Evolutionary conservation across 2,113 vertebrate genomes (phyloP), one percentile per base, ranked within the genome.

Genomic region (Bagarius yarrelli): DNA sequence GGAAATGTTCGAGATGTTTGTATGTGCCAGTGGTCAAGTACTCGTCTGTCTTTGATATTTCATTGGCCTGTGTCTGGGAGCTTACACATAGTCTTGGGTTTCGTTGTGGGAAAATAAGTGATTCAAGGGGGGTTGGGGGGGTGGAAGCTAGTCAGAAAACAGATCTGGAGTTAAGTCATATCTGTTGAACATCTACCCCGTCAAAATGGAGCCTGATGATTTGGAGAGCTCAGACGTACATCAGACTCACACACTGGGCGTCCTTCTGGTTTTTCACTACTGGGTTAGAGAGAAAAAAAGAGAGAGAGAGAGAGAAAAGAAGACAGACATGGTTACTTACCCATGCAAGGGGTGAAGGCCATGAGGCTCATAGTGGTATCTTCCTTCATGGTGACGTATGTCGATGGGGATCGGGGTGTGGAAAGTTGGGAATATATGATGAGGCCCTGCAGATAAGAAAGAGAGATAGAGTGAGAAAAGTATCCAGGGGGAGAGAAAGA

Each of bases 321-420:
- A 55, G 8, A 12, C 23, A 55, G 70, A 55, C 9, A 73, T 32
- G 5, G 3, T 78, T 63, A 93, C 95, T 94, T 94, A 99, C 97
- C 97, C 95, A 0, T 96, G 97, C 83, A 97, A 90, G 78, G 94
- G 66, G 85, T 97, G 96, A 84, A 98, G 91, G 19, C 94, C 86
- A 85, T 96, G 96, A 11, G 96, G 94, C 72, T 99, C 97, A 14
- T 96, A 97, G 94, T 96, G 96, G 93, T 96, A 98, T 60, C 96
- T 90, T 69, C 96, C 97, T 87, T 99, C 97, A 79, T 99, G 97
- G 82, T 99, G 97, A 70, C 95, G 93, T 92, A 96, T 93, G 92
- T 98, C 96, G 83, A 98, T 92, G 8, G 97, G 96, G 80, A 98
- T 94, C n/a, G 98, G 97, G 8, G 95, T 91, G 84, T 98, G 97